Evolutionary conservation across 2,797 vertebrate genomes (phyloP).

Genomic region (Anisognathus igniventris): DNA sequence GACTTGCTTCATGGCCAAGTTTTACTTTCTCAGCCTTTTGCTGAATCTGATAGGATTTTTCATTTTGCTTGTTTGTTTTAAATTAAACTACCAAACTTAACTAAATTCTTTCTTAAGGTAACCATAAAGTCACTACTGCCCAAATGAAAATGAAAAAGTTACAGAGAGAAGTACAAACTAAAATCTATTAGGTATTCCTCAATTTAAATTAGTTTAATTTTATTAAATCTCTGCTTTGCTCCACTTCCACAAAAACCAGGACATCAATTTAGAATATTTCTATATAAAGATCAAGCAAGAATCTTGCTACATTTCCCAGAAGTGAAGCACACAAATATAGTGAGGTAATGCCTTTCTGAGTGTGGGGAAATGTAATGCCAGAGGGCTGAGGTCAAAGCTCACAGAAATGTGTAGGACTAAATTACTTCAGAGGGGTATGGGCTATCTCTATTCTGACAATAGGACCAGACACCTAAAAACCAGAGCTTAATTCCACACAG

Average conservation of each 20-base stretch:
- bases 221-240: not conserved
- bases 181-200: not conserved
- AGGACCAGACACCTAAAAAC: not conserved
- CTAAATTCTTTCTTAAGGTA: not conserved
- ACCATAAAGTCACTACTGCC: not conserved
- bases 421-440: not conserved
- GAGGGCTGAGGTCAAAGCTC: slow-evolving; percentile 27
- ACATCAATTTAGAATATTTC: slow-evolving; percentile 2
- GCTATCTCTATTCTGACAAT: not conserved
- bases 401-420: slow-evolving; percentile 10
- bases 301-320: slow-evolving; percentile 17
- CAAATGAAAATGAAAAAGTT: not conserved
- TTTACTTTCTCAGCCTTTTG: not conserved
- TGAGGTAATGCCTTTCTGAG: not conserved
- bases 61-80: not conserved
- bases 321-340: not conserved
- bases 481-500: not conserved
- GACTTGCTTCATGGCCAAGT: not conserved
- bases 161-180: not conserved
- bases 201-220: not conserved
- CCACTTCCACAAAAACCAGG: slow-evolving; percentile 3
- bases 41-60: not conserved
- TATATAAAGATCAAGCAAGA: not conserved
- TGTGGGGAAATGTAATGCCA: not conserved
- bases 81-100: not conserved